Evolutionary conservation across 2,797 vertebrate species (phyloP).

Genomic region (Lagorchestes hirsutus): DNA sequence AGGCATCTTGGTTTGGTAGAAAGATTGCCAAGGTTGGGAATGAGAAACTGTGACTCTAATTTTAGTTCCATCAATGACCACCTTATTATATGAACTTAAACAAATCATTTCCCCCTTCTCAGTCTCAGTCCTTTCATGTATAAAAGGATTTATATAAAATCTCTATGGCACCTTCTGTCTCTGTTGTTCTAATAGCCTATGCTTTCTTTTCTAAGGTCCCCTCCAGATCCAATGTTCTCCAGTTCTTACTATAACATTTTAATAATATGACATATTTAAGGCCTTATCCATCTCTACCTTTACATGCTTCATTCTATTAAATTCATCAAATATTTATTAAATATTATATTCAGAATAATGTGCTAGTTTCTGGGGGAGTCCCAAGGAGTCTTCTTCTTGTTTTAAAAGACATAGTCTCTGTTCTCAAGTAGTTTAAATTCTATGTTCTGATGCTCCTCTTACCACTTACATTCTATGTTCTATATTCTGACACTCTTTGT

Average conservation of each 20-base stretch:
- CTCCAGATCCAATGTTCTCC: not conserved
- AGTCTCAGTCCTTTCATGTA: not conserved
- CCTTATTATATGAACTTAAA: not conserved
- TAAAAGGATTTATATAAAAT: not conserved
- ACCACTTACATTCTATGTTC: not conserved
- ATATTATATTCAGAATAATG: not conserved
- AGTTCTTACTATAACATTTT: not conserved
- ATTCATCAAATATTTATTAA: not conserved
- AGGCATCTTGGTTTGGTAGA: not conserved
- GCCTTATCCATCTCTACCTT: not conserved
- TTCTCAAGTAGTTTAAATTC: not conserved
- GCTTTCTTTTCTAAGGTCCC: not conserved
- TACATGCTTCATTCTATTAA: not conserved
- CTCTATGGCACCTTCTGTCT: not conserved
- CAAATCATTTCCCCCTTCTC: not conserved
- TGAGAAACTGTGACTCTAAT: not conserved
- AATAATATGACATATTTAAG: not conserved
- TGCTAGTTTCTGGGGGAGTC: not conserved
- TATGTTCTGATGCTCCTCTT: not conserved
- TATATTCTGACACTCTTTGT: not conserved
- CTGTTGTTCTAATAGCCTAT: not conserved
- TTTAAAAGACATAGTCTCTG: not conserved
- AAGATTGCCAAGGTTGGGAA: not conserved
- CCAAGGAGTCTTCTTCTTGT: not conserved
- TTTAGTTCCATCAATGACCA: not conserved